A percentile compares a stretch with the other conserved stretches of the same genome.
These are phyloP conservation scores for Odocoileus hemionus DNA, from an alignment of 2,113 vertebrate genomes.

Conservation along the genomic window DNA sequence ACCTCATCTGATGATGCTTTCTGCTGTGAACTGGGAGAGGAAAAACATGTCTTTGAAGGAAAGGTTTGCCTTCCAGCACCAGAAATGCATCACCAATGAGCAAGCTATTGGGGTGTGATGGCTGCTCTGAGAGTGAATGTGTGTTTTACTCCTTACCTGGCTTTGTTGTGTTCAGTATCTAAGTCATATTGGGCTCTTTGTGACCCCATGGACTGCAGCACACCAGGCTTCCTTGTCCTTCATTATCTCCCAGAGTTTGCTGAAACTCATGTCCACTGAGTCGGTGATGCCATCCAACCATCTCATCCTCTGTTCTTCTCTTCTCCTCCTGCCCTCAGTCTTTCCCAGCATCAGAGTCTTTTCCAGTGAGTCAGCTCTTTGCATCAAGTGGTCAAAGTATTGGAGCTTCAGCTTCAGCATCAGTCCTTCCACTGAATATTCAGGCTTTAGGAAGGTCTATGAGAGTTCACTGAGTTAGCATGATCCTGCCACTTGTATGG, in stretches of 20 bases:
- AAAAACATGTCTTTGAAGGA: background rate
- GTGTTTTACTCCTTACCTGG: background rate
- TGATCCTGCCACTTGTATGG: background rate
- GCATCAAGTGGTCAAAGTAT: background rate
- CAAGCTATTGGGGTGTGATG: accelerated
- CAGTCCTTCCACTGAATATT: background rate
- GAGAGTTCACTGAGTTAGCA: background rate
- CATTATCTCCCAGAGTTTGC: background rate
- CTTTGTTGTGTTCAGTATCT: background rate
- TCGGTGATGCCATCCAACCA: background rate
- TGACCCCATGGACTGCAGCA: background rate
- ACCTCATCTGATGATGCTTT: background rate
- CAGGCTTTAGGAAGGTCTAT: background rate
- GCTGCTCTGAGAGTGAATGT: background rate
- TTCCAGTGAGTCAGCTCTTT: background rate
- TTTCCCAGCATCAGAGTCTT: background rate
- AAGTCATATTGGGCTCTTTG: background rate
- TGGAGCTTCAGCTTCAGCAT: background rate
- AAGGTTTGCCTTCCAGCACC: background rate
- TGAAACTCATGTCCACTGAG: background rate
- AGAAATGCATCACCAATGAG: background rate
- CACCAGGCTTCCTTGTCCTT: background rate
- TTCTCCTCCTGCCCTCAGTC: background rate
- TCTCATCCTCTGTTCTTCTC: background rate
- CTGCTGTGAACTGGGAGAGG: background rate